Evolutionary conservation across 23 tunicate genomes (phyloP).

Genomic region (Aplidium turbinatum): DNA sequence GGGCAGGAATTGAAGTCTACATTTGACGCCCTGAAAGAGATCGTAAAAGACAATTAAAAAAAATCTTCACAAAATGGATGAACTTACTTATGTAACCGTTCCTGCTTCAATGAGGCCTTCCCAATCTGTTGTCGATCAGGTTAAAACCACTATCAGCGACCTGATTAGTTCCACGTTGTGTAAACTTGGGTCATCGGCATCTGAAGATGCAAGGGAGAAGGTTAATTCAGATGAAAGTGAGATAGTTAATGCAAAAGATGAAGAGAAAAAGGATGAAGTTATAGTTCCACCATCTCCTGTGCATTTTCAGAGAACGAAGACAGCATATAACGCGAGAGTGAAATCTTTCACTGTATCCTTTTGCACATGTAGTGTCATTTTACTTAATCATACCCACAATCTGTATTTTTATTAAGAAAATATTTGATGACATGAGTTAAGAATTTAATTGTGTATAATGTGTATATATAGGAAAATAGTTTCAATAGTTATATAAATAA

Average conservation of each 20-base stretch:
- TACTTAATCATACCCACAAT: background rate
- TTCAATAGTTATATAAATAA: background rate
- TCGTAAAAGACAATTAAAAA: constrained; percentile 33
- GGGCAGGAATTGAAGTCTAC: constrained; percentile 57
- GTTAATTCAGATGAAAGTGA: background rate
- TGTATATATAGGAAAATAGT: background rate
- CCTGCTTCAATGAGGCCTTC: constrained; percentile 57
- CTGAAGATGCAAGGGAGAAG: background rate
- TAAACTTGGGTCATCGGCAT: background rate
- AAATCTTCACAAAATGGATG: constrained; percentile 13
- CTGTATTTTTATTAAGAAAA: background rate
- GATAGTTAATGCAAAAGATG: background rate
- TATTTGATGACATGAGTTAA: too few species aligned
- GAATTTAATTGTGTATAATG: too few species aligned
- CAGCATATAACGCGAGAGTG: constrained; percentile 45
- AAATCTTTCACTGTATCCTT: constrained; percentile 47
- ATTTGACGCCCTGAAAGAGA: constrained; percentile 60
- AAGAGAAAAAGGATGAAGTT: background rate
- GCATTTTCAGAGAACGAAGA: constrained; percentile 24
- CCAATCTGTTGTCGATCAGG: constrained; percentile 55
- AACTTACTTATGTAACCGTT: background rate
- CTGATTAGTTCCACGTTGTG: constrained; percentile 40
- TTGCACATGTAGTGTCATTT: background rate
- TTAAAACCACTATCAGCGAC: constrained; percentile 40
- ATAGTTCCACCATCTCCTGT: too few species aligned